These are phyloP conservation scores for Microtus obscurus DNA, from an alignment of 2,797 vertebrate species.

Conservation along the genomic window DNA sequence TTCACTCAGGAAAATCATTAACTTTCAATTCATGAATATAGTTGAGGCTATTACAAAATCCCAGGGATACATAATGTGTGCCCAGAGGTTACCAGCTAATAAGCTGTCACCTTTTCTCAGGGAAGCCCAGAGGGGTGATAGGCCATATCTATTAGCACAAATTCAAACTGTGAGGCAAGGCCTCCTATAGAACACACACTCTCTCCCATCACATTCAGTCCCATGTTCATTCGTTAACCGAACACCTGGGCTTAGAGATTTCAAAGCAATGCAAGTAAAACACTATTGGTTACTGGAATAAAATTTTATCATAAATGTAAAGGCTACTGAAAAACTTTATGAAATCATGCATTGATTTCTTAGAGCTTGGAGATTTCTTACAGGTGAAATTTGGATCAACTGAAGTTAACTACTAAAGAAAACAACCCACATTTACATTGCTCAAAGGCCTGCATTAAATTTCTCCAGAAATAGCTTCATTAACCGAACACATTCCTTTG, in stretches of 20 bases:
- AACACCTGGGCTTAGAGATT: neutral
- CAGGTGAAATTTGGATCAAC: slow-evolving; percentile 18
- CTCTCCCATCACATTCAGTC: neutral
- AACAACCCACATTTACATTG: slow-evolving; percentile 42
- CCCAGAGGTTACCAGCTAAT: neutral
- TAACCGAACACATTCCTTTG: slow-evolving; percentile 51
- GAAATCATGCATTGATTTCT: slow-evolving; percentile 54
- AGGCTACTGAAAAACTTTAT: slow-evolving; percentile 14
- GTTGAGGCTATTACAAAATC: slow-evolving; percentile 28
- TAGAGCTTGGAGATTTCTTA: slow-evolving; percentile 19
- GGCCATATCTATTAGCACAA: neutral
- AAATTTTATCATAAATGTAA: slow-evolving; percentile 2
- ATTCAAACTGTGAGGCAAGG: neutral
- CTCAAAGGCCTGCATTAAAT: slow-evolving; percentile 34
- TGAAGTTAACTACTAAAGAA: slow-evolving; percentile 46
- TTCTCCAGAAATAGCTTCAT: slow-evolving; percentile 34
- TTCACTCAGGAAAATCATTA: neutral
- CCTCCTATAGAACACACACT: neutral
- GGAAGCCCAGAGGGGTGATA: neutral
- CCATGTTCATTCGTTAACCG: neutral
- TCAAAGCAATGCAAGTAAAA: slow-evolving; percentile 46
- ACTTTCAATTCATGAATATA: slow-evolving; percentile 29
- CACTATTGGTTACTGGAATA: slow-evolving; percentile 36
- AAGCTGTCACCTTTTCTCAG: neutral
- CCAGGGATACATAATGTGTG: neutral